Conservation (phyloP, 2,888 invertebrate genomes). For the Hypomecis atomaria region DNA sequence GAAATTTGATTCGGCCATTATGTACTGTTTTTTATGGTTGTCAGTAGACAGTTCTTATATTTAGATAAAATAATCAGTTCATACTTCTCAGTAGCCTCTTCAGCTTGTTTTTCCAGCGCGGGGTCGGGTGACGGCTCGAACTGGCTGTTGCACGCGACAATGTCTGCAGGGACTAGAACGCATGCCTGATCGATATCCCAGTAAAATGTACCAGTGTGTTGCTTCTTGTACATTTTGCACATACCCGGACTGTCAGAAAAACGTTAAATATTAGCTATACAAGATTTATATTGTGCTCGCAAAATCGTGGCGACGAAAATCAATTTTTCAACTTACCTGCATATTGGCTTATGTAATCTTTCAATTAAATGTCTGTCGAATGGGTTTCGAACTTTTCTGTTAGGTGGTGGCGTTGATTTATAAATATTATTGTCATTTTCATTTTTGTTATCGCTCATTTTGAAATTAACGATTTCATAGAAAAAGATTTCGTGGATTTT, state of each 20-base stretch:
- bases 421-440: conserved; percentile 58
- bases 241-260: conserved; percentile 71
- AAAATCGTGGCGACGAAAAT: too few relatives aligned
- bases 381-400: conserved; percentile 86
- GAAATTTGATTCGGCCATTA: too few relatives aligned
- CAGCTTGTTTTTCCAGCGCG: conserved; percentile 86
- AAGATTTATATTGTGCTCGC: too few relatives aligned
- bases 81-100: conserved; percentile 87
- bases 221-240: conserved; percentile 80
- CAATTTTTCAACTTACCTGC: conserved; percentile 79
- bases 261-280: not conserved
- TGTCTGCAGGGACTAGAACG: conserved; percentile 87
- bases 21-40: too few relatives aligned
- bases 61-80: not conserved
- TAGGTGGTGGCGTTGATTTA: conserved; percentile 74
- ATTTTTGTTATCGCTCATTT: conserved; percentile 74
- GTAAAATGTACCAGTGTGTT: conserved; percentile 64
- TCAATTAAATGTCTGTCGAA: conserved; percentile 87
- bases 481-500: conserved; percentile 19
- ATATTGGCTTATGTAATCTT: conserved; percentile 87
- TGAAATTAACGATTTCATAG: conserved; percentile 68
- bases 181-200: conserved; percentile 91
- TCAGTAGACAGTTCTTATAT: too few relatives aligned
- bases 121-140: conserved; percentile 86
- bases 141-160: conserved; percentile 87